Evolutionary conservation across 2,113 vertebrate species (phyloP).

Genomic region (Seriola rivoliana): DNA sequence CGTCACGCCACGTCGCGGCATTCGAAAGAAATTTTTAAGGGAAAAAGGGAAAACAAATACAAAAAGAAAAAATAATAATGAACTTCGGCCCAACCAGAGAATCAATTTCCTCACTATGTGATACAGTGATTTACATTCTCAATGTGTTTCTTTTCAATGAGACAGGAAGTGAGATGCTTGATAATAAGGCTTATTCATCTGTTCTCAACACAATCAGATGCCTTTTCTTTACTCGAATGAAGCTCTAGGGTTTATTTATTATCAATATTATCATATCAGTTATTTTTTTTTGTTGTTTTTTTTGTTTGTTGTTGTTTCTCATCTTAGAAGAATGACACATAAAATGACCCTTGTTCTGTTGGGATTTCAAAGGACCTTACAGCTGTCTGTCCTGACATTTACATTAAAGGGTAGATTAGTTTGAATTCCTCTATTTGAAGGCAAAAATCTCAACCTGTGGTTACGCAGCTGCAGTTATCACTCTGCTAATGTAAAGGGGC

Average conservation of each 20-base stretch:
- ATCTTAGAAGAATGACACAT: slow-evolving; percentile 21
- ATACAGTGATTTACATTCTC: slow-evolving; percentile 33
- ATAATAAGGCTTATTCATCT: slow-evolving; percentile 41
- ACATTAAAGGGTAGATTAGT: slow-evolving; percentile 18
- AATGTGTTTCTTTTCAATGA: slow-evolving; percentile 25
- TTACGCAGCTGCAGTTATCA: slow-evolving; percentile 12
- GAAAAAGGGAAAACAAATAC: not conserved
- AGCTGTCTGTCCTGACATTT: slow-evolving; percentile 35
- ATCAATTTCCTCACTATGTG: not conserved
- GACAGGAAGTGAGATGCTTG: slow-evolving; percentile 7
- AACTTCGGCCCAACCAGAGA: slow-evolving; percentile 16
- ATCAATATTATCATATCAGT: not conserved
- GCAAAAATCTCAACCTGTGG: slow-evolving; percentile 5
- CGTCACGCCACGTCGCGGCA: not conserved
- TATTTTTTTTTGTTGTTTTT: not conserved
- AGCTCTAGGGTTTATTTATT: slow-evolving; percentile 2
- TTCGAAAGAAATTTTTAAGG: slow-evolving; percentile 32
- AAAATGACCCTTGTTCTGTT: slow-evolving; percentile 7
- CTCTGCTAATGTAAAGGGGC: slow-evolving; percentile 14
- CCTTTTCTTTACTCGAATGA: not conserved
- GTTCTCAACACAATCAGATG: slow-evolving; percentile 15
- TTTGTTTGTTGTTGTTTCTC: slow-evolving; percentile 12
- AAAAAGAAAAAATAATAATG: not conserved
- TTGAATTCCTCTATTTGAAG: slow-evolving; percentile 24
- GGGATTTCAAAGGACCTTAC: not conserved